Base-by-base conservation (phyloP, 1,140 invertebrate species). In the Macrobrachium rosenbergii region DNA sequence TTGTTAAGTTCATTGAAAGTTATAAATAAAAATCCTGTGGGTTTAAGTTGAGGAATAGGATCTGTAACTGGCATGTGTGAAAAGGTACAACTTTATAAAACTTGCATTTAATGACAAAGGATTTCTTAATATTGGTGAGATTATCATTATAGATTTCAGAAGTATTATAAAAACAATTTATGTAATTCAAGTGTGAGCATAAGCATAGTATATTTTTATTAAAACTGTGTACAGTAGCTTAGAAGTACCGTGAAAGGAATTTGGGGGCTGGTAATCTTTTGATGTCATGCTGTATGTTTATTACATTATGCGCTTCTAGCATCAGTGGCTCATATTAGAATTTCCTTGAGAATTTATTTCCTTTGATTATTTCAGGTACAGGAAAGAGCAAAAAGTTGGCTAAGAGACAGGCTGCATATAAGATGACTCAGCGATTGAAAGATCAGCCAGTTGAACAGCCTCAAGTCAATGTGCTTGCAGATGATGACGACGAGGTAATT, bases 381-480 rank as follows among this genome's bases (percentile, higher is more conserved):
- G 98, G 98, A 6, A 98, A 98, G 91, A 98, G 97, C 78, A 99
- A 99, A 93, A 99, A 99, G 91, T 93, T 98, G 23, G 98, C 98
- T 2, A 99, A 99, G 92, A 94, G 98, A 60, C 94, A 97, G 91
- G 98, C 98, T 37, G 98, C 98, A 62, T 95, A 96, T 91, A 97
- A 96, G 91, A 99, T 99, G 98, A 96, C 96, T 94, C 95, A 96
- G 88, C 94, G 94, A 64, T 92, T 98, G 75, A 95, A 96, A 91
- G 95, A 96, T 90, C 93, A 95, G 87, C 95, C 95, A 1, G 79
- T 89, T 62, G 89, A 89, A 60, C 84, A 88, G 37, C 76, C 86
- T 28, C 88, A 64, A 37, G 83, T 88, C 45, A 88, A 76, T 60
- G 87, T 88, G 12, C 75, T 89, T 45, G 82, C 86, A 17, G 89